These are phyloP conservation scores for Tragopan temminckii DNA, from an alignment of 2,797 vertebrate genomes.

Conservation along the genomic window DNA sequence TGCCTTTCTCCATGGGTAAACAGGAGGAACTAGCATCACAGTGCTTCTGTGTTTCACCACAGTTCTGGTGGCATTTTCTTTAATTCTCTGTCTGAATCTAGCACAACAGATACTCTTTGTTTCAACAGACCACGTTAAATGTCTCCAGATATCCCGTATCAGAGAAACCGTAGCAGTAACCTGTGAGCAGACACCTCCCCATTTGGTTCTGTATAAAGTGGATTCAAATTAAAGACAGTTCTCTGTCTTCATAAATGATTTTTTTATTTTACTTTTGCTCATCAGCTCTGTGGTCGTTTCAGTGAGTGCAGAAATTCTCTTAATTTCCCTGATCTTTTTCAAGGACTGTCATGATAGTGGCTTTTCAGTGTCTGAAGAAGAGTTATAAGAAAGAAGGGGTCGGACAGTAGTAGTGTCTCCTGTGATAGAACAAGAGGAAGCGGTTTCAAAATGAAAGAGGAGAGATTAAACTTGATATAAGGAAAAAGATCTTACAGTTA, in stretches of 20 bases:
- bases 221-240: not conserved
- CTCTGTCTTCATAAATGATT: not conserved
- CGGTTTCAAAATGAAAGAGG: no score
- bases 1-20: not conserved
- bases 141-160: not conserved
- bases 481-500: no score
- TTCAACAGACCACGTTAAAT: not conserved
- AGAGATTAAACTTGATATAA: no score
- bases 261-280: not conserved
- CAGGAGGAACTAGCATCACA: not conserved
- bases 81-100: not conserved
- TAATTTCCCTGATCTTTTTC: not conserved
- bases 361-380: no score
- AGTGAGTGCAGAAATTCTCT: not conserved
- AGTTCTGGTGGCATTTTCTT: not conserved
- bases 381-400: no score
- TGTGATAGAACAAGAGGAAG: no score
- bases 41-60: fast-evolving
- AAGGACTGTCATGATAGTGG: not conserved
- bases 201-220: not conserved
- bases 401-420: no score
- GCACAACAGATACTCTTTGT: not conserved
- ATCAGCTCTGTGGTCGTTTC: not conserved
- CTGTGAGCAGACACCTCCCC: not conserved
- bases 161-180: not conserved